phyloP scores from a whole-genome alignment of 2,888 invertebrate species.

The Euzetes globulus region DNA sequence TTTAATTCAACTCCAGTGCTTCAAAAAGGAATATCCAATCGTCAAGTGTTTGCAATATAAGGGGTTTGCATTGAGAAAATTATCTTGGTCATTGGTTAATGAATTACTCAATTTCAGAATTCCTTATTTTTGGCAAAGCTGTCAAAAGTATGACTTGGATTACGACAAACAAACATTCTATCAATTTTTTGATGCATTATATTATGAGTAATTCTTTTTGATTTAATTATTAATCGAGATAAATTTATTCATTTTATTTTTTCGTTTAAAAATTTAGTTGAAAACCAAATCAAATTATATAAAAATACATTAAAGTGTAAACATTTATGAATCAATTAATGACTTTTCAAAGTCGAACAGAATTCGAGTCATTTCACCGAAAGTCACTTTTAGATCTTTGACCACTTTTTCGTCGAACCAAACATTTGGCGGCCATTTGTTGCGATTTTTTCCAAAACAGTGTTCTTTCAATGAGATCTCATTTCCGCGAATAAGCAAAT shows the following conservation, averaged over 20 bases:
- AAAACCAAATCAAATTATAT: no score
- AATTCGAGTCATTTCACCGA: neutral
- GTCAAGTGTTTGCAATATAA: constrained; percentile 9
- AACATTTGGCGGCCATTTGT: no score
- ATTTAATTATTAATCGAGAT: no score
- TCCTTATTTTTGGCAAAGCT: constrained; percentile 24
- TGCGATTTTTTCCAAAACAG: neutral
- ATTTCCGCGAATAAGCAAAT: neutral
- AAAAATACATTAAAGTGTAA: no score
- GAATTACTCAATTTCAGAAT: neutral
- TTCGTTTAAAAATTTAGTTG: no score
- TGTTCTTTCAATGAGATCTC: neutral
- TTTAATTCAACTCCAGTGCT: constrained; percentile 19
- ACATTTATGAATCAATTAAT: no score
- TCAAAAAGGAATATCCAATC: constrained; percentile 12
- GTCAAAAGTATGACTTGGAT: constrained; percentile 38
- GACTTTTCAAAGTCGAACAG: neutral
- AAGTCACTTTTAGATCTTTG: neutral
- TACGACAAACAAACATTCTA: constrained; percentile 10
- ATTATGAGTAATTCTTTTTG: no score
- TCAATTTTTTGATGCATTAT: constrained; percentile 39
- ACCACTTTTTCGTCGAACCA: neutral
- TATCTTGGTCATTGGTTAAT: neutral
- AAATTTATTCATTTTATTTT: no score
- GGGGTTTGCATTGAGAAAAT: neutral